These are phyloP conservation scores for Batillaria attramentaria DNA, from an alignment of 1,140 invertebrate species.

Conservation along the genomic window DNA sequence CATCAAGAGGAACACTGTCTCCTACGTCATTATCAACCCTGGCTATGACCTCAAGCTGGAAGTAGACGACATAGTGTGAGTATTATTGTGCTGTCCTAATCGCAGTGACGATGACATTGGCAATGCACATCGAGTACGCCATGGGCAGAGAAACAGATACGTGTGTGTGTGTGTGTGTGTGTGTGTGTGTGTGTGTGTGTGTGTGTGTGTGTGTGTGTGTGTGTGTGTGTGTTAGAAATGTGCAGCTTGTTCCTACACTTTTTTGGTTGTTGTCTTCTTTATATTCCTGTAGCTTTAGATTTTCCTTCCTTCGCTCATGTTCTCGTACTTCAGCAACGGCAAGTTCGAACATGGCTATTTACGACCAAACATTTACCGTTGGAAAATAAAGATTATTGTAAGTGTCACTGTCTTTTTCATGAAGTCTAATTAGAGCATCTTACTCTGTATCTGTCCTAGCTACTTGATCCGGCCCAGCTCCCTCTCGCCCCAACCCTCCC, in stretches of 20 bases:
- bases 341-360: too few relatives aligned
- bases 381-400: too few relatives aligned
- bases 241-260: background rate
- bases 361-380: too few relatives aligned
- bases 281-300: background rate
- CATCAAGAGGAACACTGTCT: constrained; percentile 84
- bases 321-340: too few relatives aligned
- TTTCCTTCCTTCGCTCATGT: background rate
- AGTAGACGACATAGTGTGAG: constrained; percentile 96
- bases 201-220: background rate
- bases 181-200: background rate
- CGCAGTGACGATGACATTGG: too few relatives aligned
- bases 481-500: constrained; percentile 67
- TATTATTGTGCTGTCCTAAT: too few relatives aligned
- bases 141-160: background rate
- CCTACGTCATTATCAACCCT: constrained; percentile 99
- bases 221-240: background rate
- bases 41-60: constrained; percentile 97
- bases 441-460: constrained; percentile 39
- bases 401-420: background rate
- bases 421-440: background rate
- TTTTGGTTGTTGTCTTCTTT: background rate
- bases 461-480: constrained; percentile 69
- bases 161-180: background rate
- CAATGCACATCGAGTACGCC: background rate